These are phyloP conservation scores for Bagarius yarrelli DNA, from an alignment of 2,113 vertebrate species.

Conservation along the genomic window DNA sequence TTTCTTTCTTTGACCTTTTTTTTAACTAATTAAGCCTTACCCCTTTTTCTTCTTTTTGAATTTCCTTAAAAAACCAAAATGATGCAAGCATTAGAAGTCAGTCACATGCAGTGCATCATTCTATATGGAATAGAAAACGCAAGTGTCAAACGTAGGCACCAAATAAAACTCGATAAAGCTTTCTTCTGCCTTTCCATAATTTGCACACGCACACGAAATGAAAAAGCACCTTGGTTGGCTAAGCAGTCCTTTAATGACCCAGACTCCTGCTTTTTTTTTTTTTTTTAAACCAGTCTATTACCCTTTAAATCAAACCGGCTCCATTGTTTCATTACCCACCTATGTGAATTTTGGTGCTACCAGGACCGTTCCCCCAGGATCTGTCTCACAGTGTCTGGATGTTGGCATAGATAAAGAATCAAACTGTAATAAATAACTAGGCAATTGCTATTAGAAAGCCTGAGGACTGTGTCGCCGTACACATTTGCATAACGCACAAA, in stretches of 20 bases:
- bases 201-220: constrained; percentile 41
- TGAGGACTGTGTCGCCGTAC: constrained; percentile 36
- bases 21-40: constrained; percentile 60
- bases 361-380: constrained; percentile 36
- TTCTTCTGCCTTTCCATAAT: constrained; percentile 59
- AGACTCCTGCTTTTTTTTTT: constrained; percentile 40
- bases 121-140: constrained; percentile 56
- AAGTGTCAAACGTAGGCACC: constrained; percentile 69
- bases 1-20: constrained; percentile 62
- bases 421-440: constrained; percentile 48
- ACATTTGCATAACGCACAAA: constrained; percentile 52
- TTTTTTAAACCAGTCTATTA: not conserved
- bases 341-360: constrained; percentile 30
- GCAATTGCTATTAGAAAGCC: constrained; percentile 36
- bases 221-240: constrained; percentile 37
- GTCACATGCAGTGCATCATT: constrained; percentile 68
- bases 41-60: constrained; percentile 57
- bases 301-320: not conserved
- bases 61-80: constrained; percentile 61
- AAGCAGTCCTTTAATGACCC: constrained; percentile 56
- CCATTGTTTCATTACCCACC: not conserved
- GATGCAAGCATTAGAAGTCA: constrained; percentile 64
- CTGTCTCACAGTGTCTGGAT: constrained; percentile 69
- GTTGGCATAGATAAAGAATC: constrained; percentile 64
- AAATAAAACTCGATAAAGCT: constrained; percentile 72